Evolutionary conservation across 2,888 invertebrate genomes (phyloP).

Genomic region (Dicranocentrus wangi): DNA sequence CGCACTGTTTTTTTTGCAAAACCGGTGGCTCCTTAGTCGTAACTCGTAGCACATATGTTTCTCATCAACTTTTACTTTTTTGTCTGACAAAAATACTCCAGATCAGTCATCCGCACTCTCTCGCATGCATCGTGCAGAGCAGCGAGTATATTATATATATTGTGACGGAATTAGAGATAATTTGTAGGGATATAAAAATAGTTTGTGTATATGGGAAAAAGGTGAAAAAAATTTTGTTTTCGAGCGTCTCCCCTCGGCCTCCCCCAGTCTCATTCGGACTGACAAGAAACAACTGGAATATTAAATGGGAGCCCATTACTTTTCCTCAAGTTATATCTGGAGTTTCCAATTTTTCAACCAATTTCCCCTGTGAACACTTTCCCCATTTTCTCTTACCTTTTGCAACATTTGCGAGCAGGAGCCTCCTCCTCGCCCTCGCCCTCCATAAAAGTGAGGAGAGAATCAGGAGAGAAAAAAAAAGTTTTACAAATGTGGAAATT

Average conservation of each 20-base stretch:
- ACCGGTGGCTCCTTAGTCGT: too few relatives aligned
- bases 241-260: too few relatives aligned
- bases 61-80: slow-evolving; percentile 12
- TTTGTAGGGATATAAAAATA: too few relatives aligned
- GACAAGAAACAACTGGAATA: slow-evolving; percentile 39
- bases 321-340: slow-evolving; percentile 22
- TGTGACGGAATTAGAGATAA: too few relatives aligned
- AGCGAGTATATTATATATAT: too few relatives aligned
- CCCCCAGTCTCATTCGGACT: too few relatives aligned
- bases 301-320: slow-evolving; percentile 33
- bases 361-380: slow-evolving; percentile 61
- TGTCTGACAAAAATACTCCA: not conserved
- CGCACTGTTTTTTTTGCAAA: too few relatives aligned
- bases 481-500: slow-evolving; percentile 1
- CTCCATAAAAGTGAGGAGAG: not conserved
- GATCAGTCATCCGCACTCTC: not conserved
- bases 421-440: not conserved
- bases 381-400: slow-evolving; percentile 13
- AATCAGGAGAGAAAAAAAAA: slow-evolving; percentile 19
- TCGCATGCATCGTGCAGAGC: too few relatives aligned
- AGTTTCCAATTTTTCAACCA: slow-evolving; percentile 56
- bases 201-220: too few relatives aligned
- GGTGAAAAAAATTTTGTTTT: too few relatives aligned
- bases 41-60: too few relatives aligned
- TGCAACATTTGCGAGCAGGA: slow-evolving; percentile 1